A percentile compares a stretch with the other conserved stretches of the same genome.
These are phyloP conservation scores for Rhinella marina DNA, from an alignment of 2,797 vertebrate genomes.

Conservation along the genomic window DNA sequence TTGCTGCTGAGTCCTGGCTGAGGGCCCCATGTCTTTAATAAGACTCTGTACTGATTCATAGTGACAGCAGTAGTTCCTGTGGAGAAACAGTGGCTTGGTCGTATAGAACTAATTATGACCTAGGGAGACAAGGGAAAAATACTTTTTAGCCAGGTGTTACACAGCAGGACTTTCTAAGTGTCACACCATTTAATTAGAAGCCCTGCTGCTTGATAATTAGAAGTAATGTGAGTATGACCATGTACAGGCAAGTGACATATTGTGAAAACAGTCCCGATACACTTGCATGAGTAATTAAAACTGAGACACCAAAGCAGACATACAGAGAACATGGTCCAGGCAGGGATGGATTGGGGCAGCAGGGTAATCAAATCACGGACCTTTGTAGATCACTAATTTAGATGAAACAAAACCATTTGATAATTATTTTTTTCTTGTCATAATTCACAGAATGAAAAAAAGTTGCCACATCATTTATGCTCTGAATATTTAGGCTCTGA, in stretches of 20 bases:
- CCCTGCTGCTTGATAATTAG: conserved; percentile 72
- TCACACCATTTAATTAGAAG: conserved; percentile 69
- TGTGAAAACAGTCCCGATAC: neutral
- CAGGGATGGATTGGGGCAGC: neutral
- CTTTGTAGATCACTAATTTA: conserved; percentile 38
- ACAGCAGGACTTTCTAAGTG: conserved; percentile 70
- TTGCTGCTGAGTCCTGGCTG: conserved; percentile 31
- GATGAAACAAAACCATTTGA: conserved; percentile 42
- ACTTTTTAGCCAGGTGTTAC: conserved; percentile 72
- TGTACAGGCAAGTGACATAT: neutral
- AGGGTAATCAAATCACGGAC: conserved; percentile 22
- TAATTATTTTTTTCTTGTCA: conserved; percentile 50
- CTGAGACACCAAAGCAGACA: neutral
- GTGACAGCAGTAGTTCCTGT: conserved; percentile 64
- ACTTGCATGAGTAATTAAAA: conserved; percentile 47
- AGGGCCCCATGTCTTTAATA: accelerated
- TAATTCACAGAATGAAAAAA: conserved; percentile 43
- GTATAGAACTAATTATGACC: conserved; percentile 66
- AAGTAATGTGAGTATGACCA: conserved; percentile 69
- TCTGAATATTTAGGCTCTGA: conserved; percentile 27
- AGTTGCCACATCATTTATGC: conserved; percentile 32
- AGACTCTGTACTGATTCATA: conserved; percentile 56
- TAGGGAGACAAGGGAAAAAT: conserved; percentile 65
- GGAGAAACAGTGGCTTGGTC: conserved; percentile 31
- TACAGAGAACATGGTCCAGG: conserved; percentile 10